phyloP scores from a whole-genome alignment of 2,797 vertebrate genomes.

The Synaphobranchus kaupii region DNA sequence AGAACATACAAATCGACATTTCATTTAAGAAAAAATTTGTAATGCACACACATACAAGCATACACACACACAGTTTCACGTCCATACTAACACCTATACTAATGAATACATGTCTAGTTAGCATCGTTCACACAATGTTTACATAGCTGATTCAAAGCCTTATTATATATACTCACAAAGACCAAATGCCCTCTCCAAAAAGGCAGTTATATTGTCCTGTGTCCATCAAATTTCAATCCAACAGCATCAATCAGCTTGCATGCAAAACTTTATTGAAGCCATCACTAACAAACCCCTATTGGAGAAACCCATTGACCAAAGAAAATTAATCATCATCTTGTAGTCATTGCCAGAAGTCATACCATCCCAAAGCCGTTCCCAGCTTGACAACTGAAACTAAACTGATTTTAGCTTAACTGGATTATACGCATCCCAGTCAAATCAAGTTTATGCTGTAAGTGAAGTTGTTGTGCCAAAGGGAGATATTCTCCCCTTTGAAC shows the following conservation, averaged over 20 bases:
- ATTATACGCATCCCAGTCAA: no score
- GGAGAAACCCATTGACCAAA: neutral
- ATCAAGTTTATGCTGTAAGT: no score
- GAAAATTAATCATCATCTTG: neutral
- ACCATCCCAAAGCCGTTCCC: neutral
- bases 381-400: neutral
- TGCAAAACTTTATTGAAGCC: neutral
- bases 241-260: neutral
- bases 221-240: neutral
- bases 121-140: neutral
- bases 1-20: neutral
- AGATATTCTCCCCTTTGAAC: no score
- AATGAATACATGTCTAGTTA: neutral
- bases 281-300: neutral
- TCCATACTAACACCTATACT: neutral
- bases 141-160: neutral
- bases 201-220: neutral
- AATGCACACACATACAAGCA: neutral
- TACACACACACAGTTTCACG: neutral
- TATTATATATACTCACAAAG: neutral
- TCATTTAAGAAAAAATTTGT: neutral
- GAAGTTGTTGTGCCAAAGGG: no score
- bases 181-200: neutral
- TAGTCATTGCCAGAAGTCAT: neutral
- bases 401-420: neutral